Percentiles rank a stretch among this genome's conserved stretches.
Evolutionary conservation across 2,797 vertebrate species (phyloP).

Genomic region (Enteromius paludinosus): DNA sequence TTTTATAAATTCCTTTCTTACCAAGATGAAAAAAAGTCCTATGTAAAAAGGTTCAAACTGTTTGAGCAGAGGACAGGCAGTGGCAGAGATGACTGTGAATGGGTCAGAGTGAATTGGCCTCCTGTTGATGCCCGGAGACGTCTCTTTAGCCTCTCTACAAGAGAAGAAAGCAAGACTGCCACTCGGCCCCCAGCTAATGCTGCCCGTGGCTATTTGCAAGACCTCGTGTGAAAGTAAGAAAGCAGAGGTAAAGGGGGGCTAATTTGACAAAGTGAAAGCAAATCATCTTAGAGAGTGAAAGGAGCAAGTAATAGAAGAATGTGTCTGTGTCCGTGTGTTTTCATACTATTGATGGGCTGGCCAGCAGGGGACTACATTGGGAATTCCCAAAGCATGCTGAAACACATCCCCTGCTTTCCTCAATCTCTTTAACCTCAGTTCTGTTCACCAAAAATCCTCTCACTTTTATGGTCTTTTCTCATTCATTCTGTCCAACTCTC

Average conservation of each 20-base stretch:
- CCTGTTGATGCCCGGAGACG: conserved; percentile 48
- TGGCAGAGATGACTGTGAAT: conserved; percentile 21
- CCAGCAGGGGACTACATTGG: conserved; percentile 50
- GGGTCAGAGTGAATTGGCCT: conserved; percentile 34
- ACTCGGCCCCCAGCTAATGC: conserved; percentile 38
- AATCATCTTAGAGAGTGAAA: conserved; percentile 42
- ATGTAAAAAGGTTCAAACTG: neutral
- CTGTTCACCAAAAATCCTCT: conserved; percentile 13
- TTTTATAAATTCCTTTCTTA: neutral
- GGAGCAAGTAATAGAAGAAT: conserved; percentile 22
- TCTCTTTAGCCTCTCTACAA: conserved; percentile 39
- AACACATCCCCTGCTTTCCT: conserved; percentile 29
- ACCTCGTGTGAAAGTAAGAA: conserved; percentile 19
- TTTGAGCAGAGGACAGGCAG: conserved; percentile 26
- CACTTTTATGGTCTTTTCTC: conserved; percentile 9
- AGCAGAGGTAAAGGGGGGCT: conserved; percentile 22
- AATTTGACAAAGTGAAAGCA: conserved; percentile 35
- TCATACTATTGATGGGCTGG: conserved; percentile 44
- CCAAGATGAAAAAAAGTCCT: neutral
- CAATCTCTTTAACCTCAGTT: conserved; percentile 9
- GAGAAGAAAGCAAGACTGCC: conserved; percentile 51
- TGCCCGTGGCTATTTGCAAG: conserved; percentile 34
- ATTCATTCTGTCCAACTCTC: conserved; percentile 5
- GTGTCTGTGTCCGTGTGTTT: conserved; percentile 37
- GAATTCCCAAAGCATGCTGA: conserved; percentile 24